Evolutionary conservation across 2,797 vertebrate species (phyloP), one percentile per base, ranked within the genome.

Genomic region (Amphiprion clarkii): DNA sequence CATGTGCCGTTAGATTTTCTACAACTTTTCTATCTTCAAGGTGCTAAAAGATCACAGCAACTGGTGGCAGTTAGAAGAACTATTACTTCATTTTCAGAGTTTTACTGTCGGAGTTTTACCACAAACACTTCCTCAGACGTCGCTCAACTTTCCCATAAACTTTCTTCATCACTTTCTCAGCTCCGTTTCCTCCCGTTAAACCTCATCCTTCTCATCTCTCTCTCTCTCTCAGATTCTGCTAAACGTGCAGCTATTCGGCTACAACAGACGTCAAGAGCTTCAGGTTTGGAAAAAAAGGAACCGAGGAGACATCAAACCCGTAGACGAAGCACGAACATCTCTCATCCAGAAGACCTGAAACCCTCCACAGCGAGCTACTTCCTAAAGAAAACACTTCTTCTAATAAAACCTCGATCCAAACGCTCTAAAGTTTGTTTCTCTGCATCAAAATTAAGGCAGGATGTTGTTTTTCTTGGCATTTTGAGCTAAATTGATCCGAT

Each of bases 151-250:
- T 94, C 83, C 92, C 6, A 5, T 67, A 79, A 58, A 55, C 95
- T 76, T 93, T 92, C 94, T 84, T 77, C 33, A 52, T 76, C 93
- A 92, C 92, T 89, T 94, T 84, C 93, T 73, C 21, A 52, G 19
- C 62, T 66, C 67, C 89, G 52, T 76, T 87, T 72, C 81, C 65
- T 58, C 40, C 55, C 7, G 29, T 60, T 69, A 76, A 74, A 72
- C 69, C 87, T 90, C 48, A 81, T 27, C 4, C 27, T 27, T 27
- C 27, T 27, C 63, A 65, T 84, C 58, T 70, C 54, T 87, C 78
- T 84, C 58, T 70, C 54, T 87, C 78, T 79, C 80, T 10, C 78
- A 83, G 84, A 84, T 88, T 88, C 76, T 80, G 76, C 74, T 90
- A 81, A 87, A 84, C 9, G 14, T 73, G 54, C 44, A 79, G 44